These are phyloP conservation scores for Chloropsis hardwickii DNA, from an alignment of 2,113 vertebrate species.

Conservation along the genomic window DNA sequence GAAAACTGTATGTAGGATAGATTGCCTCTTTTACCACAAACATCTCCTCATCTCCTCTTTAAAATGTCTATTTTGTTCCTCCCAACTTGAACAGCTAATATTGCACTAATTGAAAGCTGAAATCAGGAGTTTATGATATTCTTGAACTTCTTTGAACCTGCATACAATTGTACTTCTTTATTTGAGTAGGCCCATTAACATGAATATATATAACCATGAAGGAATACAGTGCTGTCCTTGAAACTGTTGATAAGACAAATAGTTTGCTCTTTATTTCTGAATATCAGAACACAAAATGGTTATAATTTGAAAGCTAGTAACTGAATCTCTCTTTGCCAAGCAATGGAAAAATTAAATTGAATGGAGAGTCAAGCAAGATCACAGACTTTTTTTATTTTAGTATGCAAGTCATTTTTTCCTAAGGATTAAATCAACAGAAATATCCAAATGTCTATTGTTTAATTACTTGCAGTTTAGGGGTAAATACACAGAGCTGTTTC, in stretches of 20 bases:
- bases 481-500: conserved; percentile 20
- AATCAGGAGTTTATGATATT: not conserved
- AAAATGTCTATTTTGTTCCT: not conserved
- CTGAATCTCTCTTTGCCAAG: not conserved
- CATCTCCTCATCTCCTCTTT: not conserved
- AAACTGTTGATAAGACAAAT: not conserved
- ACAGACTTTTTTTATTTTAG: not conserved
- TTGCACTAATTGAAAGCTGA: not conserved
- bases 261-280: not conserved
- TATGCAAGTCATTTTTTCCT: not conserved
- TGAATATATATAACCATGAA: not conserved
- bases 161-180: not conserved
- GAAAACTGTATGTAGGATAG: not conserved
- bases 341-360: not conserved
- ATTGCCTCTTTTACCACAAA: not conserved
- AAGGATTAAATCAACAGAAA: not conserved
- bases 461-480: not conserved
- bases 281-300: not conserved
- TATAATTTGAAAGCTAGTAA: not conserved
- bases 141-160: not conserved
- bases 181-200: not conserved
- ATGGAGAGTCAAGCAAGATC: not conserved
- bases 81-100: not conserved
- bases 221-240: not conserved
- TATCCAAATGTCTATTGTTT: conserved; percentile 24